Evolutionary conservation across 1,140 invertebrate species (phyloP).

Genomic region (Musca vetustissima): DNA sequence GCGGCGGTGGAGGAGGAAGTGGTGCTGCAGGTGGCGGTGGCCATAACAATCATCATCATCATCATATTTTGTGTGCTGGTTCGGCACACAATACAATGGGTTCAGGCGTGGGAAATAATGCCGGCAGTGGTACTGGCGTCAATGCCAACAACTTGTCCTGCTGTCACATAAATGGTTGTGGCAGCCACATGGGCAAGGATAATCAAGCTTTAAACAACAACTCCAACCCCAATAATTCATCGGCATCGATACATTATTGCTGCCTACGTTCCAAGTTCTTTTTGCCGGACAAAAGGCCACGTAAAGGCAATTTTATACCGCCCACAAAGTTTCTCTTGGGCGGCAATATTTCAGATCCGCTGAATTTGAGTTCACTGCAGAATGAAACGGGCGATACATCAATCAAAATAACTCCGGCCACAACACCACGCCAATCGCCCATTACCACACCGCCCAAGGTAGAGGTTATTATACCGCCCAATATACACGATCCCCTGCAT

Average conservation of each 20-base stretch:
- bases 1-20: slow-evolving; percentile 32
- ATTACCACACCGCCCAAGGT: slow-evolving; percentile 78
- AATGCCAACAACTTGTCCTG: slow-evolving; percentile 26
- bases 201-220: slow-evolving; percentile 42
- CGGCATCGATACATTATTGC: slow-evolving; percentile 45
- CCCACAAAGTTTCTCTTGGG: slow-evolving; percentile 93
- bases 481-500: slow-evolving; percentile 89
- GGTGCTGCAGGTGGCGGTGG: slow-evolving; percentile 1
- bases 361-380: slow-evolving; percentile 91
- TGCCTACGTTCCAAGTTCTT: slow-evolving; percentile 61
- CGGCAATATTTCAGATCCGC: slow-evolving; percentile 91
- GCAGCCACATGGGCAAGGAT: slow-evolving; percentile 34
- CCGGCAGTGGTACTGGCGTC: not conserved
- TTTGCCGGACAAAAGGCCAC: slow-evolving; percentile 67
- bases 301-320: slow-evolving; percentile 73
- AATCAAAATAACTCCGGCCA: slow-evolving; percentile 85
- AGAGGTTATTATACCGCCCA: slow-evolving; percentile 89
- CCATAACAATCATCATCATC: slow-evolving; percentile 37
- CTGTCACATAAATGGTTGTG: slow-evolving; percentile 47
- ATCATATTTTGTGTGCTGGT: slow-evolving; percentile 49
- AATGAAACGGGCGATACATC: slow-evolving; percentile 84
- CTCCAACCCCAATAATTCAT: slow-evolving; percentile 34
- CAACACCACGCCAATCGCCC: slow-evolving; percentile 86
- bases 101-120: slow-evolving; percentile 37
- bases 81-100: slow-evolving; percentile 28